These are phyloP conservation scores for Neopelma chrysocephalum DNA, from an alignment of 2,797 vertebrate species.

Conservation along the genomic window DNA sequence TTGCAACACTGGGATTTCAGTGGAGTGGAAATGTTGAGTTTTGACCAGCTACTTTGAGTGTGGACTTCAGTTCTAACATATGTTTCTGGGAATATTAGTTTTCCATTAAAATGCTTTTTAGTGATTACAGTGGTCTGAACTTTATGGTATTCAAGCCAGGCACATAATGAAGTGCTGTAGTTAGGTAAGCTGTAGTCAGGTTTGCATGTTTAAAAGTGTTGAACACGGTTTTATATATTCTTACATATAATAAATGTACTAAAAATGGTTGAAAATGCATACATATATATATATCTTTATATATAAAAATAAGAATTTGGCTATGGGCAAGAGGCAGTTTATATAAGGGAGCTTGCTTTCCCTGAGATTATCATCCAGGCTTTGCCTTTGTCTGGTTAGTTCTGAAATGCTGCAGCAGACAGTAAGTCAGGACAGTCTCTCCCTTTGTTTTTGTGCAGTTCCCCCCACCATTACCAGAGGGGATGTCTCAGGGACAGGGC, in stretches of 20 bases:
- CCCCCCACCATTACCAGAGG: constrained; percentile 93
- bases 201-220: background rate
- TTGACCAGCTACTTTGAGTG: background rate
- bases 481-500: constrained; percentile 80
- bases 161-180: background rate
- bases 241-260: background rate
- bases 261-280: background rate
- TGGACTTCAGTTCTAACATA: background rate
- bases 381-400: background rate
- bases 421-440: background rate
- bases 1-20: constrained; percentile 31
- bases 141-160: background rate
- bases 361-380: background rate
- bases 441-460: constrained; percentile 77
- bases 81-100: background rate
- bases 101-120: background rate
- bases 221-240: background rate
- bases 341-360: background rate
- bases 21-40: constrained; percentile 19
- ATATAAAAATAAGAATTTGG: background rate
- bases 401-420: background rate
- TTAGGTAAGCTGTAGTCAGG: background rate
- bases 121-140: background rate
- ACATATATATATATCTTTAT: accelerated
- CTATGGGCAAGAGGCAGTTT: background rate